phyloP scores from a whole-genome alignment of 2,113 vertebrate genomes.

The Tenrec ecaudatus region DNA sequence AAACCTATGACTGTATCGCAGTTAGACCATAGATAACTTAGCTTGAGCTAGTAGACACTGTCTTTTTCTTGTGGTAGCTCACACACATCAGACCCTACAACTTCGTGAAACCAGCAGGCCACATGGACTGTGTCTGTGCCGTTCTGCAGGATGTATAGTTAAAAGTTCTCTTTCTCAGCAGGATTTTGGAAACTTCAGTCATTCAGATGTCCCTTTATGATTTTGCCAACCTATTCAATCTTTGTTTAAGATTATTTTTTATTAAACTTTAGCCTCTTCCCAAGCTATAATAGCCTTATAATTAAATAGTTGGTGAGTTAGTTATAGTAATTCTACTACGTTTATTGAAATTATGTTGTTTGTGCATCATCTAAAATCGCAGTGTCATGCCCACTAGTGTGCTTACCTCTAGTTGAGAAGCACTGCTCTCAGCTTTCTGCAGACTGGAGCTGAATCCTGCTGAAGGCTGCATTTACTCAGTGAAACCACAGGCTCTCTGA shows the following conservation, averaged over 20 bases:
- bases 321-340: neutral
- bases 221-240: slow-evolving; percentile 30
- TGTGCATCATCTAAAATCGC: neutral
- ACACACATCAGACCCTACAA: neutral
- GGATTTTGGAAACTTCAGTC: neutral
- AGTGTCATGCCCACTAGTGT: neutral
- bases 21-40: neutral
- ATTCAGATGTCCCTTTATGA: neutral
- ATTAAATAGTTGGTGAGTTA: neutral
- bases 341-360: slow-evolving; percentile 20
- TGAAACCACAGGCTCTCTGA: neutral
- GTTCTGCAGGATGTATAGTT: neutral
- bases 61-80: neutral
- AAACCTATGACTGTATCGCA: neutral
- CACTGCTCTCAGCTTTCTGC: slow-evolving; percentile 46
- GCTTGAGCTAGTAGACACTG: neutral
- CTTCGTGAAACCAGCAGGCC: neutral
- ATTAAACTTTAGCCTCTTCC: neutral
- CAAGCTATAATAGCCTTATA: neutral
- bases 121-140: neutral
- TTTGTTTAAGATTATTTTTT: neutral
- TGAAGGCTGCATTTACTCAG: slow-evolving; percentile 14
- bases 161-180: slow-evolving; percentile 13
- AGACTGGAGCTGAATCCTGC: neutral
- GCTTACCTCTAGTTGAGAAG: neutral